Conservation (phyloP, 2,113 vertebrate species). For the Copsychus sechellarum region DNA sequence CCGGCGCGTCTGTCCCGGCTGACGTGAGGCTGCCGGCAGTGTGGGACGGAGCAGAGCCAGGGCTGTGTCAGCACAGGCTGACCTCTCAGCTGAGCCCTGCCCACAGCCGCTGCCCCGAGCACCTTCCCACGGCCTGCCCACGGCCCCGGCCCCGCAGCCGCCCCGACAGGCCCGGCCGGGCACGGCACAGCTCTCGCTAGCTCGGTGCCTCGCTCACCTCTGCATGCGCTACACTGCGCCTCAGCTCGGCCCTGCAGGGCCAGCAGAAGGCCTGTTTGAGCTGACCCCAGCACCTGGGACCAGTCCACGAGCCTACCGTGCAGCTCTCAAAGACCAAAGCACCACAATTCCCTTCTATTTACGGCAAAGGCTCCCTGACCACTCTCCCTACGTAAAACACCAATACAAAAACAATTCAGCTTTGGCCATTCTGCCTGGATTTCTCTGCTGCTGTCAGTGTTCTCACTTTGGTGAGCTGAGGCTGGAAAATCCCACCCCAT, state of each 20-base stretch:
- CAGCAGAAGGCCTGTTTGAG: not conserved
- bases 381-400: not conserved
- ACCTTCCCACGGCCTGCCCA: not conserved
- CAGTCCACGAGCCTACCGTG: accelerated
- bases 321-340: not conserved
- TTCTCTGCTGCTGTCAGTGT: not conserved
- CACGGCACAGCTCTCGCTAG: not conserved
- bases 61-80: not conserved
- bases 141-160: not conserved
- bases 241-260: not conserved
- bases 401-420: not conserved
- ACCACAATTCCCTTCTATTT: not conserved
- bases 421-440: not conserved
- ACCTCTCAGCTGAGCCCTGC: not conserved
- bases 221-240: not conserved
- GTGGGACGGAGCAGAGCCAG: not conserved
- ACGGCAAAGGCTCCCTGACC: not conserved
- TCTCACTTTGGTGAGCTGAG: not conserved
- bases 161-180: accelerated
- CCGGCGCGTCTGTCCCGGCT: not conserved
- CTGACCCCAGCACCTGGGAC: not conserved
- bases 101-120: not conserved
- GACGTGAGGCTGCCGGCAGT: not conserved
- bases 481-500: not conserved
- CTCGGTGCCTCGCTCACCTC: not conserved